These are phyloP conservation scores for Pristionchus fissidentatus DNA, from an alignment of 2,888 invertebrate genomes.

Conservation along the genomic window DNA sequence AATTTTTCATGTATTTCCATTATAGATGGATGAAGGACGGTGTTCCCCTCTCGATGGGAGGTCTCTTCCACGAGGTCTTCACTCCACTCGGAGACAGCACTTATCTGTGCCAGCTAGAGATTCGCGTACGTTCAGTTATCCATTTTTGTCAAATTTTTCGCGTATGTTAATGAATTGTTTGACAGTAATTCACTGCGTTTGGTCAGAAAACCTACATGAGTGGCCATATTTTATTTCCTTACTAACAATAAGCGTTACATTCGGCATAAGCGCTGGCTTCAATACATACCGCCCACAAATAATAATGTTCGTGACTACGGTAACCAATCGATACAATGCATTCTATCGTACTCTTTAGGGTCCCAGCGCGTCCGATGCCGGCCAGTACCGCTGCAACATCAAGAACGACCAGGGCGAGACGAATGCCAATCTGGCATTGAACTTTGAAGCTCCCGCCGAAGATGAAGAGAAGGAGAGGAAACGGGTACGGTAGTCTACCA, in stretches of 20 bases:
- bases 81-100: constrained; percentile 74
- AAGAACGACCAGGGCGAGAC: constrained; percentile 95
- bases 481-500: background rate
- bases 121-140: constrained; percentile 67
- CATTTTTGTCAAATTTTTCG: background rate
- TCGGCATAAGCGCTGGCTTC: too few relatives aligned
- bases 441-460: constrained; percentile 83
- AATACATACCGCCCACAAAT: too few relatives aligned
- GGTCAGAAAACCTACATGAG: too few relatives aligned
- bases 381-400: constrained; percentile 96
- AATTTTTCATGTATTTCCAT: constrained; percentile 15
- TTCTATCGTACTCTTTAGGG: constrained; percentile 81
- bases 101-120: constrained; percentile 75
- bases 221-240: too few relatives aligned
- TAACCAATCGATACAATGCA: background rate
- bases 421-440: constrained; percentile 95
- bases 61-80: constrained; percentile 72
- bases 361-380: constrained; percentile 94
- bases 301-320: too few relatives aligned
- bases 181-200: too few relatives aligned
- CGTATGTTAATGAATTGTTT: too few relatives aligned
- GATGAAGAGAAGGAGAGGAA: constrained; percentile 42
- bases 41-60: constrained; percentile 69
- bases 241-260: too few relatives aligned
- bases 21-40: constrained; percentile 74